A percentile compares a stretch with the other conserved stretches of the same genome.
Evolutionary conservation across 2,797 vertebrate species (phyloP).

Genomic region (Malacoraja senta): DNA sequence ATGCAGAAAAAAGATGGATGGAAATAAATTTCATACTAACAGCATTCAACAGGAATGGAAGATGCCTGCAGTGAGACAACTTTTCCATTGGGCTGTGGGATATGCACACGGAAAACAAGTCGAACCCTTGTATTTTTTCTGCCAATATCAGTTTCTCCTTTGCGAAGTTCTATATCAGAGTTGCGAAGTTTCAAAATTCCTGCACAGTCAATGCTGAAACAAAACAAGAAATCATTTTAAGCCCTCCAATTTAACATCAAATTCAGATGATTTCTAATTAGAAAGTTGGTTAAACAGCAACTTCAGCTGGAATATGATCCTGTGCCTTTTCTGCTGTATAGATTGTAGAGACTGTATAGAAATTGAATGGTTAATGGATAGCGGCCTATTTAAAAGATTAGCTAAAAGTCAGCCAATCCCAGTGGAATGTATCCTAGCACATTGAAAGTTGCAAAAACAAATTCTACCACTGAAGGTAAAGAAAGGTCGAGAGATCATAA

Average conservation of each 20-base stretch:
- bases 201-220: slow-evolving; percentile 89
- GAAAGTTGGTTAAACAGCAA: neutral
- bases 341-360: neutral
- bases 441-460: neutral
- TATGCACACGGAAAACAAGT: slow-evolving; percentile 92
- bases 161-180: slow-evolving; percentile 96
- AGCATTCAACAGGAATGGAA: slow-evolving; percentile 96
- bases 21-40: slow-evolving; percentile 67
- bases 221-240: slow-evolving; percentile 12
- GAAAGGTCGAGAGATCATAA: neutral
- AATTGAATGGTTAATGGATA: neutral
- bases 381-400: neutral
- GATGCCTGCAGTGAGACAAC: slow-evolving; percentile 88
- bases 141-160: slow-evolving; percentile 96
- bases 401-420: neutral
- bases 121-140: slow-evolving; percentile 96
- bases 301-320: neutral
- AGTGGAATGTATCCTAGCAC: neutral
- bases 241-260: neutral
- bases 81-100: slow-evolving; percentile 90
- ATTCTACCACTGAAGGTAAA: neutral
- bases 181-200: slow-evolving; percentile 97
- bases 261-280: slow-evolving; percentile 1
- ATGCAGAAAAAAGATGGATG: slow-evolving; percentile 38
- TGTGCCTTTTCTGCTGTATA: no score